A percentile compares a stretch with the other conserved stretches of the same genome.
Conservation (phyloP, 2,113 vertebrate species). For the Taurulus bubalis region DNA sequence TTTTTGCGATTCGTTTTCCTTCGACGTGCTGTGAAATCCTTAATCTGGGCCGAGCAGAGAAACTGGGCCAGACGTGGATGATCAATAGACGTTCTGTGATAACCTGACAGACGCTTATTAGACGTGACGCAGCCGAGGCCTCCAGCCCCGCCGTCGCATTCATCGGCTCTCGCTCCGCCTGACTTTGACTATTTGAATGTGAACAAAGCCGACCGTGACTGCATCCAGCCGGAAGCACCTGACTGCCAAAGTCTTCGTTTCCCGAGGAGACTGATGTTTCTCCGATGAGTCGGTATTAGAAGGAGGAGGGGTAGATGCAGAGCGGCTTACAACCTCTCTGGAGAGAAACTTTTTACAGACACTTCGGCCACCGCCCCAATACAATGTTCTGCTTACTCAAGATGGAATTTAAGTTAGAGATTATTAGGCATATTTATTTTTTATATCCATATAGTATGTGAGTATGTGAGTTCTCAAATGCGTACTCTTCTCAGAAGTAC, state of each 20-base stretch:
- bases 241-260: conserved; percentile 22
- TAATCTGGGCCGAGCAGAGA: conserved; percentile 38
- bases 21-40: conserved; percentile 36
- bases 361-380: neutral
- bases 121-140: conserved; percentile 52
- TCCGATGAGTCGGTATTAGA: neutral
- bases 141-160: conserved; percentile 35
- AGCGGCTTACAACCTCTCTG: neutral
- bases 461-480: neutral
- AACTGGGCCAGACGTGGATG: conserved; percentile 60
- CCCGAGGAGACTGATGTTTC: neutral
- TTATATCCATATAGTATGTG: neutral
- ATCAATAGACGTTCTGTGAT: conserved; percentile 57
- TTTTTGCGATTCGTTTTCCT: conserved; percentile 40
- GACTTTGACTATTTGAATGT: conserved; percentile 47
- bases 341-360: neutral
- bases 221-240: conserved; percentile 23
- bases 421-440: too few relatives aligned
- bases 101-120: conserved; percentile 55
- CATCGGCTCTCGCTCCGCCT: conserved; percentile 25
- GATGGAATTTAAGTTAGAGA: neutral
- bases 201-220: conserved; percentile 32
- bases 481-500: too few relatives aligned
- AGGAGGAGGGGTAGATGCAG: neutral
- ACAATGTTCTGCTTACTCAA: neutral